These are phyloP conservation scores for Acanthis flammea DNA, from an alignment of 2,797 vertebrate species.

Conservation along the genomic window DNA sequence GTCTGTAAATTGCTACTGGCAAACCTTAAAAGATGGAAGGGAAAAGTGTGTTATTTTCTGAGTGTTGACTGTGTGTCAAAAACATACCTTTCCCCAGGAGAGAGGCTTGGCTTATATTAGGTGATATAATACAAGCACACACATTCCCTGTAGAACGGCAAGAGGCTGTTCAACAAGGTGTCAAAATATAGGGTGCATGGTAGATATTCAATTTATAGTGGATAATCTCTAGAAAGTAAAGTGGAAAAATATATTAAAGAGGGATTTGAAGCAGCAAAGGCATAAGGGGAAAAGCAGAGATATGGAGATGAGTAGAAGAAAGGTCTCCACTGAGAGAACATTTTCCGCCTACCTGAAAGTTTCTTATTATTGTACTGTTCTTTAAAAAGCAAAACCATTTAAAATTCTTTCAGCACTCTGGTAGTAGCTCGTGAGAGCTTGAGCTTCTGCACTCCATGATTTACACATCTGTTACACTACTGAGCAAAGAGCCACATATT, in stretches of 20 bases:
- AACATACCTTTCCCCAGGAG: background rate
- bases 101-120: background rate
- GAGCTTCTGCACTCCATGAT: background rate
- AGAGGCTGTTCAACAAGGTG: background rate
- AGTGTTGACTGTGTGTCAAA: background rate
- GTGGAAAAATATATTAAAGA: background rate
- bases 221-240: background rate
- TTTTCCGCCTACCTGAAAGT: background rate
- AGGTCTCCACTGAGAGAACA: background rate
- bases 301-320: background rate
- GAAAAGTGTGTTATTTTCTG: background rate
- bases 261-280: background rate
- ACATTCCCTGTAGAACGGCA: background rate
- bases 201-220: background rate
- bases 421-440: background rate
- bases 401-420: background rate
- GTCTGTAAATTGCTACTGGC: constrained; percentile 22
- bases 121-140: background rate
- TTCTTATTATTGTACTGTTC: background rate
- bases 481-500: background rate
- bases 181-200: background rate
- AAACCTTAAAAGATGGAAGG: constrained; percentile 12
- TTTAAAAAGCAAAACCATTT: background rate
- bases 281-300: background rate
- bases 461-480: background rate